Evolutionary conservation across 2,888 invertebrate genomes (phyloP).

Genomic region (Pachliopta kotzebuea): DNA sequence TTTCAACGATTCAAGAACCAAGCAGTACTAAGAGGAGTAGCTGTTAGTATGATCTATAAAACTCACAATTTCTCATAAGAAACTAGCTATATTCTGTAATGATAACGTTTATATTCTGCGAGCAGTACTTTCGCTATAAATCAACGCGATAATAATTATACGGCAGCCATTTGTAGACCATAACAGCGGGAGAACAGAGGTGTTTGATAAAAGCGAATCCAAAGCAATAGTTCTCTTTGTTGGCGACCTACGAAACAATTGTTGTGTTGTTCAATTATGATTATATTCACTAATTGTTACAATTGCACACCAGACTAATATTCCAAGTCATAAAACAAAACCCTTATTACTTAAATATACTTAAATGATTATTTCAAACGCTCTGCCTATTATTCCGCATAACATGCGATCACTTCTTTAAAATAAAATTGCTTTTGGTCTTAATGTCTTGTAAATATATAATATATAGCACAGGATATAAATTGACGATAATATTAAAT

Average conservation of each 20-base stretch:
- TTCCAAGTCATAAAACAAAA: background rate
- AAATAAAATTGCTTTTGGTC: too few relatives aligned
- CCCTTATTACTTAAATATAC: too few relatives aligned
- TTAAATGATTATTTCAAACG: too few relatives aligned
- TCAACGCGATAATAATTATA: constrained; percentile 75
- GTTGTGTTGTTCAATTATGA: constrained; percentile 34
- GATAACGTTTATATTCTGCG: constrained; percentile 67
- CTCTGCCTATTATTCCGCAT: too few relatives aligned
- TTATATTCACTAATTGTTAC: constrained; percentile 39
- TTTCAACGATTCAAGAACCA: too few relatives aligned
- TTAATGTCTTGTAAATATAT: too few relatives aligned
- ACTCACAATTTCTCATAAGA: background rate
- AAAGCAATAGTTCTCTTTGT: constrained; percentile 33
- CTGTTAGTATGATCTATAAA: constrained; percentile 11
- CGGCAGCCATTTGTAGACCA: constrained; percentile 61
- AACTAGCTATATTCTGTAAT: constrained; percentile 41
- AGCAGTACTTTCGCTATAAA: constrained; percentile 67
- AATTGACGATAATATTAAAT: too few relatives aligned
- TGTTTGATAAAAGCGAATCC: constrained; percentile 44
- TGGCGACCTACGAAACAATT: constrained; percentile 35
- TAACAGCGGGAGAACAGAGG: constrained; percentile 57
- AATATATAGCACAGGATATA: too few relatives aligned
- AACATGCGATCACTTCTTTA: too few relatives aligned
- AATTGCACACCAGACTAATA: constrained; percentile 30
- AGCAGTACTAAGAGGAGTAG: background rate